These are phyloP conservation scores for Cyprinus carpio DNA, from an alignment of 2,113 vertebrate species.

Conservation along the genomic window DNA sequence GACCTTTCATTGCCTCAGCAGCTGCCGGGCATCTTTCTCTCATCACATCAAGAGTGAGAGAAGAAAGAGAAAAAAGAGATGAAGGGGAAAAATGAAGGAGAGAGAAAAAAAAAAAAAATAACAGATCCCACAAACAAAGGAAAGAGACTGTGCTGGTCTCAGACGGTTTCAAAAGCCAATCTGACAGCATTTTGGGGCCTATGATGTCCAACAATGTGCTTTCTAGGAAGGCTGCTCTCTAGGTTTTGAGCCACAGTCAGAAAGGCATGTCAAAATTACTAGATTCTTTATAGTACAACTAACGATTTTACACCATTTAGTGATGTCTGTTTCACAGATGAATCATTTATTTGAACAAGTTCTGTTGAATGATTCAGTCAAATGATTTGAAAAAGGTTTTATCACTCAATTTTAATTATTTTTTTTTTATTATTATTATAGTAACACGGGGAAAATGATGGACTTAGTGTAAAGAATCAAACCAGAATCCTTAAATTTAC, in stretches of 20 bases:
- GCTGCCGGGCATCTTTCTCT: constrained; percentile 73
- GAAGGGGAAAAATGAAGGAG: neutral
- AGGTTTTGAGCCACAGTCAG: neutral
- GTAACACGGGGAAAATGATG: too few relatives aligned
- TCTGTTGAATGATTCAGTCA: neutral
- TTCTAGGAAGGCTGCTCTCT: neutral
- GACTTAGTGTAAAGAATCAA: too few relatives aligned
- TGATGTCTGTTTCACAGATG: neutral
- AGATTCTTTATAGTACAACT: neutral
- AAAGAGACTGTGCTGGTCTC: neutral
- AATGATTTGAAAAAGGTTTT: neutral
- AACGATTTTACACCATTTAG: neutral
- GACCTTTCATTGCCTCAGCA: constrained; percentile 76
- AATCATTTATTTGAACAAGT: neutral
- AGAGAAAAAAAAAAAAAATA: neutral
- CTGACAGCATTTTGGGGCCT: neutral
- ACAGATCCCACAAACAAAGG: neutral
- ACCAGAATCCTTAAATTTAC: too few relatives aligned
- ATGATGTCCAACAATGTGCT: neutral
- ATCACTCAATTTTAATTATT: too few relatives aligned
- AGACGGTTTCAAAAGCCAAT: neutral
- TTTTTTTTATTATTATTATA: too few relatives aligned
- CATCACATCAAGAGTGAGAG: constrained; percentile 65
- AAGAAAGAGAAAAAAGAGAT: neutral
- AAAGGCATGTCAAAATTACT: neutral